Percentiles rank a stretch among this genome's conserved stretches.
These are phyloP conservation scores for Ectemnius cavifrons DNA, from an alignment of 2,888 invertebrate genomes.

Conservation along the genomic window DNA sequence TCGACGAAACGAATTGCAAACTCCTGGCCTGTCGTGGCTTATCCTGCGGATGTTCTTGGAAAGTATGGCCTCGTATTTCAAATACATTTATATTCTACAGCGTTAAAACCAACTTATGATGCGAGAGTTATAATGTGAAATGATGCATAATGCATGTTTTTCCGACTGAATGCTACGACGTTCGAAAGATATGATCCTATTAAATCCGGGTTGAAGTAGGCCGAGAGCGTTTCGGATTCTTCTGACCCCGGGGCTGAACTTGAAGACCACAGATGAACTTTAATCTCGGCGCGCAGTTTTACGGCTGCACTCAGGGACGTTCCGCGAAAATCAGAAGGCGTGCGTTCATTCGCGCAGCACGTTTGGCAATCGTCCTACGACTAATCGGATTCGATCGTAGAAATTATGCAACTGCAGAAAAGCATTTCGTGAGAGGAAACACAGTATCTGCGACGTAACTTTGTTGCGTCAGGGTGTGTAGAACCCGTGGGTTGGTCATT, in stretches of 20 bases:
- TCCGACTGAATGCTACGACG: not conserved
- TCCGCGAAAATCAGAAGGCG: conserved; percentile 36
- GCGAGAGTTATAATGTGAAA: too few species aligned
- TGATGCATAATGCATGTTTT: not conserved
- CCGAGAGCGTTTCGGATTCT: conserved; percentile 44
- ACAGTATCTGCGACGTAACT: too few species aligned
- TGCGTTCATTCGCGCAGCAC: not conserved
- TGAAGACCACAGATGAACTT: conserved; percentile 61
- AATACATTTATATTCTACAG: not conserved
- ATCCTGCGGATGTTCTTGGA: not conserved
- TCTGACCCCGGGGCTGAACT: conserved; percentile 59
- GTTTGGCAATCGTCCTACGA: not conserved
- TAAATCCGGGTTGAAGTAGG: conserved; percentile 40
- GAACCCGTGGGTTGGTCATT: not conserved
- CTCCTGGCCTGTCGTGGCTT: not conserved
- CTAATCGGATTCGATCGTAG: not conserved
- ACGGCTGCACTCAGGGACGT: conserved; percentile 64
- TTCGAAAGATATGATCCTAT: conserved; percentile 40
- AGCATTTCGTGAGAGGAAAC: not conserved
- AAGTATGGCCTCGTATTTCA: not conserved
- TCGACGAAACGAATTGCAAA: not conserved
- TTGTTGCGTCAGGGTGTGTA: too few species aligned
- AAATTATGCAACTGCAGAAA: not conserved
- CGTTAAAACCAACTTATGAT: too few species aligned
- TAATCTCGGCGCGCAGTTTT: conserved; percentile 65